phyloP scores from a whole-genome alignment of 2,113 vertebrate genomes.

The Oostethus manadensis region DNA sequence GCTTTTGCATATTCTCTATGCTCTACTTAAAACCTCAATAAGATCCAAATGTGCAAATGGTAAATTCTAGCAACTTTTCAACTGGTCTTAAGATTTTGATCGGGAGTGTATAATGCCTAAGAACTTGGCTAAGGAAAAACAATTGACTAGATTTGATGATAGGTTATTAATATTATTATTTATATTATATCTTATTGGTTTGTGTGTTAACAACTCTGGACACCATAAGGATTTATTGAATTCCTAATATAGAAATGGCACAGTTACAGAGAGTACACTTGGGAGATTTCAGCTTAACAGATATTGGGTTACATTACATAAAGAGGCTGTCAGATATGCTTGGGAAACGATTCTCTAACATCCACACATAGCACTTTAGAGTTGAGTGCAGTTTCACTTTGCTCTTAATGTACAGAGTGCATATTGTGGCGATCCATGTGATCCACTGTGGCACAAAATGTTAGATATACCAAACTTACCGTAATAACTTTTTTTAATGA shows the following conservation, averaged over 20 bases:
- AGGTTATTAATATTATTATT: too few species aligned
- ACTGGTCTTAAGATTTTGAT: too few species aligned
- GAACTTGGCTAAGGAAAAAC: background rate
- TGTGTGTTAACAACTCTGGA: background rate
- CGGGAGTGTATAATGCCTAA: background rate
- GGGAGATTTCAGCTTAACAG: constrained; percentile 23
- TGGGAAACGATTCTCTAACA: constrained; percentile 20
- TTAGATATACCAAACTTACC: background rate
- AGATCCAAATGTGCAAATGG: too few species aligned
- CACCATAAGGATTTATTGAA: constrained; percentile 16
- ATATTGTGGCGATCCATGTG: constrained; percentile 10
- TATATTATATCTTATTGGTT: background rate
- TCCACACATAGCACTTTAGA: constrained; percentile 31
- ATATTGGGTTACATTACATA: constrained; percentile 25
- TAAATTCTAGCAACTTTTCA: too few species aligned
- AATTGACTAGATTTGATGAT: background rate
- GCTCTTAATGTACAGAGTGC: constrained; percentile 19
- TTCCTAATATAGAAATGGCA: constrained; percentile 7
- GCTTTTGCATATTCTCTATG: too few species aligned
- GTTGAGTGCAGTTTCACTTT: constrained; percentile 26
- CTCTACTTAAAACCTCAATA: too few species aligned
- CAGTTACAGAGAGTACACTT: constrained; percentile 17
- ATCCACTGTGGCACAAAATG: background rate
- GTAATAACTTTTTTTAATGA: too few species aligned
- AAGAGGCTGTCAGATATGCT: constrained; percentile 28